Evolutionary conservation across 2,888 invertebrate species (phyloP), one percentile per base, ranked within the genome.

Genomic region (Melieria omissa): DNA sequence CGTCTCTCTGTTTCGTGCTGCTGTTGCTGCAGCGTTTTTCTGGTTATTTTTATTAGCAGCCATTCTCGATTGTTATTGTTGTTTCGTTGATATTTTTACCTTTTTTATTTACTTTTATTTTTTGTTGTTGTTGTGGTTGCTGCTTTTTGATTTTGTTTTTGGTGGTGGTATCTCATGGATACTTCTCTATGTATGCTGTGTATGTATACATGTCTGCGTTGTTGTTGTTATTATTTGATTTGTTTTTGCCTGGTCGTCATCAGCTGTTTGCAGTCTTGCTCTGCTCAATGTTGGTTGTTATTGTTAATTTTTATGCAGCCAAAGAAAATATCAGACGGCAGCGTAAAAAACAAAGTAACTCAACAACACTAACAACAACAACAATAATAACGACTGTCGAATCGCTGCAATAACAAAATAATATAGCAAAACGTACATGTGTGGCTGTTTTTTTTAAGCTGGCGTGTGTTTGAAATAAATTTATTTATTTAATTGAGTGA

Each of bases 401-500:
- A 10, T 54, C 57, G 6, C 52, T 64, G 10, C 14, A 8, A 10
- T 46, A 14, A 45, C 8, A 4, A 55, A 29, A 16, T 14, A 12
- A 54, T 54, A 6, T 54, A 54, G 4, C 4, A 29, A 29, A 47
- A 57, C n/a, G 41, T 57, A 3, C 54, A 44, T 44, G n/a, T 16
- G 7, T 57, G n/a, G 41, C 7, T 58, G 7, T 46, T 46, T 9
- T 7, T 52, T 6, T 8, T 52, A 16, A 14, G 45, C 61, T 67
- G 67, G 61, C 44, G 68, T 68, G 68, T 61, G 68, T 9, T 61
- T 61, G 68, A 68, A 68, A 68, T 68, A 47, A 49, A 67, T 71
- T 71, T 63, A 72, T 65, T 65, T 69, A 72, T 55, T 72, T 72
- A 64, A 72, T 61, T 72, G 60, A 69, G 60, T 61, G 42, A 64